Base-by-base conservation (phyloP, 1,140 invertebrate genomes). In the Leguminivora glycinivorella region DNA sequence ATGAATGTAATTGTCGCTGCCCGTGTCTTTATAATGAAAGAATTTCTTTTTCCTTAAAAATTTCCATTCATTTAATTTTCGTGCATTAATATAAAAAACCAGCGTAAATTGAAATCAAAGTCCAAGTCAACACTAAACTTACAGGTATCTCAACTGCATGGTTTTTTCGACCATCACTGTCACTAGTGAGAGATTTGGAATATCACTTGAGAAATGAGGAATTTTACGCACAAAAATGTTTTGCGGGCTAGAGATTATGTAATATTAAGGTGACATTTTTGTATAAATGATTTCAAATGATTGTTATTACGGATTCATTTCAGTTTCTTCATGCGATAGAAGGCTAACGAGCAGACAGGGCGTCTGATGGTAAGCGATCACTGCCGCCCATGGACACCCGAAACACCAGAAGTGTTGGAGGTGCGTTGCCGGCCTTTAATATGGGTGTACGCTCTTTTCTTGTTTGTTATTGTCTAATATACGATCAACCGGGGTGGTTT, bases 201-300 rank as follows among this genome's bases (percentile, higher is more conserved):
- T 52, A 52, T 1, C 6, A 22, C 5, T 52, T 22, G 4, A 9
- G 19, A 6, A 22, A 52, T 22, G 17, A 52, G 19, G 19, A 22
- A 52, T 52, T 52, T 52, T 52, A 52, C 47, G 19, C 47, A n/a
- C 0, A 52, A 52, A 52, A 52, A 52, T 52, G 47, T 52, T 52
- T 52, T 52, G 47, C 17, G 17, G 17, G 17, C 19, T 12, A 52
- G 19, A 52, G 19, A 52, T 52, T 52, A 52, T 52, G 19, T 22
- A 22, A 22, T 52, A 19, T 52, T 22, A 22, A 9, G n/a, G 47
- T 22, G 43, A 9, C 22, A 22, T 52, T 52, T 52, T 52, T 52
- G 38, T 43, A 6, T 14, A 22, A 2, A 52, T 52, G 47, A 22
- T 52, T 52, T 52, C 22, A 52, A 52, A 19, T 22, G 47, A 47